Percentiles rank a stretch among this genome's conserved stretches.
Conservation (phyloP, 2,888 invertebrate genomes). For the Dendrolimus houi region DNA sequence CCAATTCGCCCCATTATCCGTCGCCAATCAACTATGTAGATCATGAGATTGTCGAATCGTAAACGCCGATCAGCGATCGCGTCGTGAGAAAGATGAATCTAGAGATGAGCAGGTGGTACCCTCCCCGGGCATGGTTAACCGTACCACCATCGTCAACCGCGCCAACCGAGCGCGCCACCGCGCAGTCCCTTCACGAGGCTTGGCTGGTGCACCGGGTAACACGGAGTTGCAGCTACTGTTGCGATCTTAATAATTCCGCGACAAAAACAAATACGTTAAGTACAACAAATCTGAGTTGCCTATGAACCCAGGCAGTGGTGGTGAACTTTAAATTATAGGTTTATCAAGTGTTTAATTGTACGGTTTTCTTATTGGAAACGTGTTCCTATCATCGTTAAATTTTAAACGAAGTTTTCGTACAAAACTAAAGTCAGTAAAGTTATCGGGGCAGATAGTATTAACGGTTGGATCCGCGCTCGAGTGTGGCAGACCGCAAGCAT, state of each 20-base stretch:
- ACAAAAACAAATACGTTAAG: background rate
- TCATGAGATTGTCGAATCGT: slow-evolving; percentile 61
- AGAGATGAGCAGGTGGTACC: slow-evolving; percentile 64
- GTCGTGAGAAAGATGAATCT: slow-evolving; percentile 64
- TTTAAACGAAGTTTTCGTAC: slow-evolving; percentile 34
- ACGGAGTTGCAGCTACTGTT: slow-evolving; percentile 11
- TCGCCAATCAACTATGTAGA: slow-evolving; percentile 70
- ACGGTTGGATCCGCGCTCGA: slow-evolving; percentile 74
- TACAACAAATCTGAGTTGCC: background rate
- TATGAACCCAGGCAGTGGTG: background rate
- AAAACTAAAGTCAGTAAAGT: slow-evolving; percentile 55
- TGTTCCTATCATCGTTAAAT: slow-evolving; percentile 6
- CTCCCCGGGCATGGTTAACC: slow-evolving; percentile 64
- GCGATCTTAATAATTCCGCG: background rate
- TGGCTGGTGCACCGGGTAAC: slow-evolving; percentile 40
- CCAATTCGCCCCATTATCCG: slow-evolving; percentile 62
- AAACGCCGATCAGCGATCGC: slow-evolving; percentile 46
- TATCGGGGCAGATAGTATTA: slow-evolving; percentile 75
- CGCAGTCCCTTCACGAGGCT: slow-evolving; percentile 58
- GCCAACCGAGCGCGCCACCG: slow-evolving; percentile 45
- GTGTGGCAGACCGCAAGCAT: slow-evolving; percentile 74
- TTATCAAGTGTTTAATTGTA: background rate
- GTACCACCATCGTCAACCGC: slow-evolving; percentile 57
- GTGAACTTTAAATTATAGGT: background rate
- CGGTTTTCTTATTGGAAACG: background rate